A percentile compares a stretch with the other conserved stretches of the same genome.
phyloP scores from a whole-genome alignment of 2,797 vertebrate species.

The Forpus xanthops region DNA sequence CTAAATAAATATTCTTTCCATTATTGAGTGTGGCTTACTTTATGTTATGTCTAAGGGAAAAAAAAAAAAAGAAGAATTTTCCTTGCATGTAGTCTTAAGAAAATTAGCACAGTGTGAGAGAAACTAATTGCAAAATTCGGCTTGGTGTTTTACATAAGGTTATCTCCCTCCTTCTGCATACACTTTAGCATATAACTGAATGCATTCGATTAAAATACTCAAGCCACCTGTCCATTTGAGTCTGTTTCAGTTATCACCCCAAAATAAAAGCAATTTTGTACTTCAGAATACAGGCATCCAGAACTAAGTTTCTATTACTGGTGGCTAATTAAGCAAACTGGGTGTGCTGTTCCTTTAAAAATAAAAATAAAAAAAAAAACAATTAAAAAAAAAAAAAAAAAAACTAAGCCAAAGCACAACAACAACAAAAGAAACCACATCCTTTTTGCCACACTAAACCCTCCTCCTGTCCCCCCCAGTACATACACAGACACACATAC shows the following conservation, averaged over 20 bases:
- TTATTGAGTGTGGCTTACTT: neutral
- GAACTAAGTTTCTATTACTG: slow-evolving; percentile 36
- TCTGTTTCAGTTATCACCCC: slow-evolving; percentile 37
- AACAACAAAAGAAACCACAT: slow-evolving; percentile 63
- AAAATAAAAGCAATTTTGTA: slow-evolving; percentile 40
- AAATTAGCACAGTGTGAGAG: slow-evolving; percentile 39
- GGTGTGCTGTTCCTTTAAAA: slow-evolving; percentile 28
- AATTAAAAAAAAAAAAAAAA: neutral
- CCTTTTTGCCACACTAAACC: slow-evolving; percentile 33
- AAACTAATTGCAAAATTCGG: slow-evolving; percentile 55
- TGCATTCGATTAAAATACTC: slow-evolving; percentile 47
- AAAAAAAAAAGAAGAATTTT: neutral
- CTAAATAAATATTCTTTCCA: neutral
- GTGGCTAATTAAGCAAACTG: slow-evolving; percentile 29
- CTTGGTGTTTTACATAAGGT: slow-evolving; percentile 50
- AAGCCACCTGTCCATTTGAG: slow-evolving; percentile 25
- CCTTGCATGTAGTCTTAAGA: slow-evolving; percentile 22
- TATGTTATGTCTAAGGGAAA: neutral
- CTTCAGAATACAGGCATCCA: neutral
- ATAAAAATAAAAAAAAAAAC: neutral
- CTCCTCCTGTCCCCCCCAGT: slow-evolving; percentile 9
- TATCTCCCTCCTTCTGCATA: slow-evolving; percentile 35
- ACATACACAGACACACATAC: slow-evolving; percentile 48
- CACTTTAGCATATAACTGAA: slow-evolving; percentile 50
- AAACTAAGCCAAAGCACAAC: neutral